Conservation (phyloP, 92 coral and sea anemone genomes). For the Siderastrea siderea region DNA sequence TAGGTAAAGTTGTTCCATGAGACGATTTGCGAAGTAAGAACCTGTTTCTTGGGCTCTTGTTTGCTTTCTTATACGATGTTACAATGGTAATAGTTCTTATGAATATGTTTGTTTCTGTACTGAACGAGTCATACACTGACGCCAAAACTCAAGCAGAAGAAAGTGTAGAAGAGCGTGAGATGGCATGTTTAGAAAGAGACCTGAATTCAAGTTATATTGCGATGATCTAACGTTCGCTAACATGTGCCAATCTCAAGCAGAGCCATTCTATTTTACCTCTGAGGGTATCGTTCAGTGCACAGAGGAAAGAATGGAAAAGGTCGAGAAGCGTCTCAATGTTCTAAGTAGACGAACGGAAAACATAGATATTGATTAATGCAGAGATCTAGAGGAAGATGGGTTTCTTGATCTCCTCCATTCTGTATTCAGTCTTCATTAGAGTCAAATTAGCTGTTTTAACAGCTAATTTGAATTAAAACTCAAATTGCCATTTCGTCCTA, state of each 20-base stretch:
- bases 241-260: slow-evolving; percentile 23
- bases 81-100: slow-evolving; percentile 38
- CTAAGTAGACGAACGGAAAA: not conserved
- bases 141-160: slow-evolving; percentile 26
- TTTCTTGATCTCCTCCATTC: not conserved
- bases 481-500: too few species aligned
- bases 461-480: too few species aligned
- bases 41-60: slow-evolving; percentile 19
- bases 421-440: too few species aligned
- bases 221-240: slow-evolving; percentile 12
- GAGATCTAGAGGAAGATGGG: not conserved
- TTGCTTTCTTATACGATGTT: slow-evolving; percentile 22
- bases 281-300: slow-evolving; percentile 12
- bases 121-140: slow-evolving; percentile 52
- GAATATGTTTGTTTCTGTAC: slow-evolving; percentile 50
- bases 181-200: slow-evolving; percentile 29
- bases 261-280: slow-evolving; percentile 32
- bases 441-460: too few species aligned
- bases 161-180: slow-evolving; percentile 35
- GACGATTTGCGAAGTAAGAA: slow-evolving; percentile 36
- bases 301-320: not conserved
- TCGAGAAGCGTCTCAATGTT: not conserved
- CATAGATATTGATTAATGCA: not conserved
- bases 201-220: slow-evolving; percentile 18
- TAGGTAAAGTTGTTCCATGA: slow-evolving; percentile 59